Percentiles rank a stretch among this genome's conserved stretches.
phyloP scores from a whole-genome alignment of 2,797 vertebrate genomes.

The Allochrocebus solatus region DNA sequence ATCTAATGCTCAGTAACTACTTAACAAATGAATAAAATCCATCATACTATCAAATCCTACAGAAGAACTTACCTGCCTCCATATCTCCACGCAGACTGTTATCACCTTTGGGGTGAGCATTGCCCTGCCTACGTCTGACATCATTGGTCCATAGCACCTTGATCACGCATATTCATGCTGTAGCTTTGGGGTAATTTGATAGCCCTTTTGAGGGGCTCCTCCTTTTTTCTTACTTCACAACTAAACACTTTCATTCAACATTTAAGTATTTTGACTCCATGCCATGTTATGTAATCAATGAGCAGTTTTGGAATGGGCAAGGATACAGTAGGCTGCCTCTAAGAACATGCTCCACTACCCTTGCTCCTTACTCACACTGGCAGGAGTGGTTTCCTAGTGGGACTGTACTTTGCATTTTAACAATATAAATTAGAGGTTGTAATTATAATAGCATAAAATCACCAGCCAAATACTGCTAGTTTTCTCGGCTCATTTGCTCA shows the following conservation, averaged over 20 bases:
- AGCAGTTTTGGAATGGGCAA: not conserved
- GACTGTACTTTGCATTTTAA: constrained; percentile 68
- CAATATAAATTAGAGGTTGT: constrained; percentile 77
- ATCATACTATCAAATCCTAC: not conserved
- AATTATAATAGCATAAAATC: constrained; percentile 80
- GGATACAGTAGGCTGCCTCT: not conserved
- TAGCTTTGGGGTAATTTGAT: not conserved
- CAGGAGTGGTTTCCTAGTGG: not conserved
- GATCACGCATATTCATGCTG: not conserved
- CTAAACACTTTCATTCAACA: not conserved
- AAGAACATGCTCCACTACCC: not conserved
- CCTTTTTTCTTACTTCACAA: not conserved
- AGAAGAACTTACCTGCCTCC: not conserved
- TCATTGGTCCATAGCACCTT: not conserved
- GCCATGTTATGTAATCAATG: not conserved
- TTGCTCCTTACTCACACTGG: not conserved
- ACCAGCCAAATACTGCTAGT: constrained; percentile 80
- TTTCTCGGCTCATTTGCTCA: constrained; percentile 79
- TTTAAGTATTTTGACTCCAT: not conserved
- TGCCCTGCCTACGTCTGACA: not conserved
- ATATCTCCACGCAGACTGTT: too few relatives aligned
- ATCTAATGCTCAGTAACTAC: not conserved
- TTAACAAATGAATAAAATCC: not conserved
- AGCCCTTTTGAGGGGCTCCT: not conserved
- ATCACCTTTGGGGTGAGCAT: not conserved